These are phyloP conservation scores for Cyprinodon tularosa DNA, from an alignment of 2,113 vertebrate species.

Conservation along the genomic window DNA sequence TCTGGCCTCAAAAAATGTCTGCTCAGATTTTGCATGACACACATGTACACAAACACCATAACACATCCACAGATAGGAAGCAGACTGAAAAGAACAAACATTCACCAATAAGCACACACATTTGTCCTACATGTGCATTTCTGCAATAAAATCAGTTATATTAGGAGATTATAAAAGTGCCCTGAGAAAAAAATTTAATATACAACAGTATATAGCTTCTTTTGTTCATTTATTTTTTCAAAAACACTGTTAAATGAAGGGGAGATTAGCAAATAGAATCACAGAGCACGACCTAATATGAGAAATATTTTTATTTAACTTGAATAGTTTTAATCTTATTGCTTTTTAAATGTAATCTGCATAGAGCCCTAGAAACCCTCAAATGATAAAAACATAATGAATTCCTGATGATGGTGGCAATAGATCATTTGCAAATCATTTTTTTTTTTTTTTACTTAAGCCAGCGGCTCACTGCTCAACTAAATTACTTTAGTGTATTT, in stretches of 20 bases:
- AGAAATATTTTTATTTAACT: slow-evolving; percentile 26
- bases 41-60: slow-evolving; percentile 11
- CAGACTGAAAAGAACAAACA: slow-evolving; percentile 15
- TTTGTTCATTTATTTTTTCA: neutral
- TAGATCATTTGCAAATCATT: slow-evolving; percentile 12
- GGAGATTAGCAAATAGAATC: neutral
- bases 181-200: neutral
- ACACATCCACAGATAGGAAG: neutral
- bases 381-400: slow-evolving; percentile 22
- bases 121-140: neutral
- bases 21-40: slow-evolving; percentile 63
- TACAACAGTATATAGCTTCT: neutral
- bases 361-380: slow-evolving; percentile 12
- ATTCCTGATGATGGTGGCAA: slow-evolving; percentile 18
- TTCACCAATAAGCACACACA: slow-evolving; percentile 21
- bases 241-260: neutral
- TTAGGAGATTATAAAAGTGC: neutral
- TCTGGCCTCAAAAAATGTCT: slow-evolving; percentile 61
- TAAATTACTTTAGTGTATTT: slow-evolving; percentile 39
- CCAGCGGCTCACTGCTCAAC: slow-evolving; percentile 15
- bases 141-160: neutral
- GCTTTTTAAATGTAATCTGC: slow-evolving; percentile 37
- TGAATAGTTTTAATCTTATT: slow-evolving; percentile 9
- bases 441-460: slow-evolving; percentile 34
- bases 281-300: neutral